Evolutionary conservation across 2,888 invertebrate genomes (phyloP), one percentile per base, ranked within the genome.

Genomic region (Mesorhabditis sp.): DNA sequence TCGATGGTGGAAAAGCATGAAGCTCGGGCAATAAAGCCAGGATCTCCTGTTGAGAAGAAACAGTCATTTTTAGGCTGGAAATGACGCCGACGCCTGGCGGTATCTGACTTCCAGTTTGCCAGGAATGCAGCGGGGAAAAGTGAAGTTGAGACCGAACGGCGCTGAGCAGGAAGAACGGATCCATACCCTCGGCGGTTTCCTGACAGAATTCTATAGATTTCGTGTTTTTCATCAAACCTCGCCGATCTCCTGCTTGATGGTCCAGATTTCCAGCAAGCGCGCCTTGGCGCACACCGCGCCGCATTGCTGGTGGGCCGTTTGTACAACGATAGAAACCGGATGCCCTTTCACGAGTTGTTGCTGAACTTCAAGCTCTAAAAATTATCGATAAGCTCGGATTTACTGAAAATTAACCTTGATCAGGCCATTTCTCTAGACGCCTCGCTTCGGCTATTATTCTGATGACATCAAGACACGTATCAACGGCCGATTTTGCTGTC

Each of bases 61-160:
- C 28, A 28, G 28, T 28, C 28, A 28, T 28, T 28, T 28, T 28
- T 28, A 28, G 28, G 28, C 28, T 13, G 58, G 58, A 13, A n/a
- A 50, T 50, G n/a, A 50, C 10, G 58, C n/a, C 58, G 58, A 50
- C 58, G 7, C 58, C 58, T 10, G 58, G 10, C n/a, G 58, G 58
- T n/a, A 50, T 10, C n/a, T 50, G 58, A 50, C n/a, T 50, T n/a
- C 58, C 10, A n/a, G 58, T n/a, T 10, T 13, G 10, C 58, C 58
- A 50, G 7, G 58, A 50, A 13, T 50, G 58, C 7, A 50, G 58
- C n/a, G 58, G 58, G n/a, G 58, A 50, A n/a, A 50, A 50, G n/a
- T 50, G 58, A 50, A 50, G 58, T n/a, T 50, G 58, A 13, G 58
- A 50, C n/a, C 58, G 58, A n/a, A 50, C n/a, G 58, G 58, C 58